Evolutionary conservation across 2,888 invertebrate species (phyloP), one percentile per base, ranked within the genome.

Genomic region (Esperia sulphurella): DNA sequence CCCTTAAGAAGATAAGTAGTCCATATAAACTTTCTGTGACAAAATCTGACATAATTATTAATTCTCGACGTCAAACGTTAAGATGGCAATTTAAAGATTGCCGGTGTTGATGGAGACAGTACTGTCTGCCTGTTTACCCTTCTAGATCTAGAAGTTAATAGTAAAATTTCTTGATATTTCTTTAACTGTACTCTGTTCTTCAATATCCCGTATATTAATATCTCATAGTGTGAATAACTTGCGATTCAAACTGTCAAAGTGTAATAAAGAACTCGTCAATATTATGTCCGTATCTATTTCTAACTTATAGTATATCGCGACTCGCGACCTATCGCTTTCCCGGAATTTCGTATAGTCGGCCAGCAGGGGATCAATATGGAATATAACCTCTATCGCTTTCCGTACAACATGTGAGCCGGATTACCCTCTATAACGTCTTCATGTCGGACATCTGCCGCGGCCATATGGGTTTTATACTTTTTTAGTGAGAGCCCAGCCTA

Each of bases 401-500:
- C 70, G 65, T 73, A 59, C 65, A 67, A 68, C 76, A 78, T 71
- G 70, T 75, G 79, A 79, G 63, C 70, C 68, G 79, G 79, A 83
- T 85, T 80, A 79, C 80, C 76, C 77, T 69, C 80, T 60, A 71
- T 83, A 82, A 86, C 79, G 82, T 84, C 87, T 85, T 83, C 79
- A 86, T 84, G 79, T 78, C 77, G 52, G 69, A 75, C 87, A 87
- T 80, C 79, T 86, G 87, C 71, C 70, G 71, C 47, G 65, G 55
- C 59, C 85, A 79, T 75, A 83, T 83, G 83, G 56, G 73, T 79
- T 78, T 80, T 76, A 75, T 62, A 65, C 76, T 81, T 80, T 80
- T 81, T 76, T 49, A 41, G 14, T 40, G 40, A 43, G 28, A 9
- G 12, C 56, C 53, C 57, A 58, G 56, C 61, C 61, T 66, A 58